phyloP scores from a whole-genome alignment of 53 echinoderm and acorn worm genomes.

The Zoroaster sp. region DNA sequence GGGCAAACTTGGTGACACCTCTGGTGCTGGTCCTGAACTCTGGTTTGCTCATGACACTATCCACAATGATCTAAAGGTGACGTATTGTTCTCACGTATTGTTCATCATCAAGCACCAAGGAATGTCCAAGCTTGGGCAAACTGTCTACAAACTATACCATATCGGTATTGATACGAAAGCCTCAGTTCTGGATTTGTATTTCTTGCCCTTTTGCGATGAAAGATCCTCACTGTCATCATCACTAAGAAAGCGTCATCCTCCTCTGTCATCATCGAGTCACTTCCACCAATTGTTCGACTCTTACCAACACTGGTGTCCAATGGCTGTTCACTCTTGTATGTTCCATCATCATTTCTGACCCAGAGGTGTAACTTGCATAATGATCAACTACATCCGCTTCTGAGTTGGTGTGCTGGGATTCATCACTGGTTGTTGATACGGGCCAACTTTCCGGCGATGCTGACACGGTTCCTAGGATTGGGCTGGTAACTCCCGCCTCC shows the following conservation, averaged over 20 bases:
- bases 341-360: too few species aligned
- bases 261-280: neutral
- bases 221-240: too few species aligned
- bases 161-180: neutral
- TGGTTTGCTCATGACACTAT: constrained; percentile 37
- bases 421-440: neutral
- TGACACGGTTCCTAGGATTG: neutral
- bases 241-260: neutral
- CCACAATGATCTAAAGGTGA: constrained; percentile 28
- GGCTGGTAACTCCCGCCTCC: neutral
- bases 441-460: neutral
- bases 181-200: neutral
- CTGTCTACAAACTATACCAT: constrained; percentile 5
- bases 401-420: neutral
- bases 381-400: neutral
- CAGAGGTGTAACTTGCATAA: neutral
- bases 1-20: constrained; percentile 34
- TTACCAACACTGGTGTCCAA: neutral
- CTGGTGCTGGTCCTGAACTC: constrained; percentile 3
- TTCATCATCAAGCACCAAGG: constrained; percentile 20
- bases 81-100: constrained; percentile 26
- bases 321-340: neutral
- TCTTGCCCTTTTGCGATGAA: neutral
- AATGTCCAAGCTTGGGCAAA: constrained; percentile 24
- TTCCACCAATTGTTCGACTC: neutral